Conservation (phyloP, 1,140 invertebrate genomes). For the Drosophila bocqueti region DNA sequence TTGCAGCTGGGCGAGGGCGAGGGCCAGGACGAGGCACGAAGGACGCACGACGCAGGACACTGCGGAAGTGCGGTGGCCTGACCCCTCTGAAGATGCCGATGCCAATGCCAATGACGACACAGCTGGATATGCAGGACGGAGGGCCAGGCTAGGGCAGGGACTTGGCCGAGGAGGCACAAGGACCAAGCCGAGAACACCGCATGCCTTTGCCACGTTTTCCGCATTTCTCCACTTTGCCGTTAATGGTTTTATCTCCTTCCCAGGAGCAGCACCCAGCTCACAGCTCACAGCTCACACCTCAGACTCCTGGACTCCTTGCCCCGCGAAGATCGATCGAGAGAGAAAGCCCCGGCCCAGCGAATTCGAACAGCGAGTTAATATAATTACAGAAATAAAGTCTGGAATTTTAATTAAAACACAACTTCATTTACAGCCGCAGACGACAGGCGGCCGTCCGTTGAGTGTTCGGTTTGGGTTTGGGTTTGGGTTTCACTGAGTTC, state of each 20-base stretch:
- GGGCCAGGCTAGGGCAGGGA: background rate
- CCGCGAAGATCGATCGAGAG: constrained; percentile 68
- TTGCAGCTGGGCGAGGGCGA: constrained; percentile 56
- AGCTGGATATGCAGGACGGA: constrained; percentile 59
- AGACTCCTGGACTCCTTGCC: background rate
- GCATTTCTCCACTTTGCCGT: constrained; percentile 74
- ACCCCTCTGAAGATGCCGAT: constrained; percentile 42
- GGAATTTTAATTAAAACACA: constrained; percentile 84
- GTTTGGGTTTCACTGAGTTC: background rate
- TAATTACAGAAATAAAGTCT: constrained; percentile 85
- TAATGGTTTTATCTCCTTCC: constrained; percentile 76
- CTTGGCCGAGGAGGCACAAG: background rate
- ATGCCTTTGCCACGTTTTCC: constrained; percentile 80
- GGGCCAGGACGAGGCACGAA: background rate
- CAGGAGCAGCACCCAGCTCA: background rate
- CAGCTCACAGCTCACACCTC: background rate
- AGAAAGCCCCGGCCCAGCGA: constrained; percentile 31
- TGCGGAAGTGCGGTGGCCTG: constrained; percentile 23
- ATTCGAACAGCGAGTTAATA: constrained; percentile 82
- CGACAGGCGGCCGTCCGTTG: constrained; percentile 51
- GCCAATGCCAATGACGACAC: constrained; percentile 72
- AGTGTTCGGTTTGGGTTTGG: constrained; percentile 2
- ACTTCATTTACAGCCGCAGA: constrained; percentile 83
- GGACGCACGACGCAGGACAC: constrained; percentile 18
- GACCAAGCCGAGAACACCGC: constrained; percentile 47